Percentiles rank a stretch among this genome's conserved stretches.
Conservation (phyloP, 2,113 vertebrate genomes). For the Agapornis roseicollis region DNA sequence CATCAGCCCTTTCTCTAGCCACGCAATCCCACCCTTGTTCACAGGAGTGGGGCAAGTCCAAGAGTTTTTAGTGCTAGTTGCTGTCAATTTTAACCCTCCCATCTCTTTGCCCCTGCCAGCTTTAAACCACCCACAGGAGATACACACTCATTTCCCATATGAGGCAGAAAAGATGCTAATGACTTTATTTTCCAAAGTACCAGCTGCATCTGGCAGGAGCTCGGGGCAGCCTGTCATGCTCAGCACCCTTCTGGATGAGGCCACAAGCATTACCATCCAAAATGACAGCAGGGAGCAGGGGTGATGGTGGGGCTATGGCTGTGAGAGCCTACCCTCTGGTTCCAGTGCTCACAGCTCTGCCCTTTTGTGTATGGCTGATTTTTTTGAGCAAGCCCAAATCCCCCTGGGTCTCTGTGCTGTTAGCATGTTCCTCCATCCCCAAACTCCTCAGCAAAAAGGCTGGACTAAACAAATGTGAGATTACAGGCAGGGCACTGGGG, state of each 20-base stretch:
- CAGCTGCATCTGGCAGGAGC: rapidly evolving
- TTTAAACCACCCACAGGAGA: slow-evolving; percentile 32
- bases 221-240: not conserved
- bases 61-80: not conserved
- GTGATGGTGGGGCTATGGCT: not conserved
- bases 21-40: not conserved
- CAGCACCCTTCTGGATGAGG: not conserved
- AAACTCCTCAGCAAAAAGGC: not conserved
- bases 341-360: not conserved
- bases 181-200: not conserved
- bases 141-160: slow-evolving; percentile 14
- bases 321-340: not conserved
- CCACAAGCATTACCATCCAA: not conserved
- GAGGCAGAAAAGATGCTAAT: slow-evolving; percentile 21
- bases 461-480: not conserved
- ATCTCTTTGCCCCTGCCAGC: not conserved
- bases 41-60: not conserved
- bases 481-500: not conserved
- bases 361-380: not conserved
- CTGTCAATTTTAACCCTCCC: not conserved
- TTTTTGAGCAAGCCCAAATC: not conserved
- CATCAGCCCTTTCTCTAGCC: not conserved
- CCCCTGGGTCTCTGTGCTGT: not conserved
- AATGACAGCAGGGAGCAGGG: not conserved
- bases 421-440: not conserved